These are phyloP conservation scores for Euwallacea fornicatus DNA, from an alignment of 1,140 invertebrate species.

Conservation along the genomic window DNA sequence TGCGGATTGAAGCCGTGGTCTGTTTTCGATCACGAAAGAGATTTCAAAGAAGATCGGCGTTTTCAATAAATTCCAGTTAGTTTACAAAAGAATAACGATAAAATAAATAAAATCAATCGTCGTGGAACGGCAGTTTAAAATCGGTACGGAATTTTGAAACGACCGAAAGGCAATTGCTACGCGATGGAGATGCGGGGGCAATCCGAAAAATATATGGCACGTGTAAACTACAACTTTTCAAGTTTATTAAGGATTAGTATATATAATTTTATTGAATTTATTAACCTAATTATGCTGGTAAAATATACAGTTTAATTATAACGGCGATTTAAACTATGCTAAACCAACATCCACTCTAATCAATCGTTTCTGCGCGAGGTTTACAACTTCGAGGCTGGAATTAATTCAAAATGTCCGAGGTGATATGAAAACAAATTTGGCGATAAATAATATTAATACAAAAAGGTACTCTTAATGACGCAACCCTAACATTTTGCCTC, in stretches of 20 bases:
- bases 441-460: no score
- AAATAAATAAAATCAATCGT: constrained; percentile 34
- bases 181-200: background rate
- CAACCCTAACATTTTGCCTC: no score
- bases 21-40: constrained; percentile 29
- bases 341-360: no score
- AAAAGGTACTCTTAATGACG: no score
- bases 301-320: constrained; percentile 8
- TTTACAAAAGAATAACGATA: constrained; percentile 30
- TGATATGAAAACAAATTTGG: no score
- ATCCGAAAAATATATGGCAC: constrained; percentile 15
- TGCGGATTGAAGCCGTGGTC: constrained; percentile 12
- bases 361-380: no score
- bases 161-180: constrained; percentile 5
- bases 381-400: no score
- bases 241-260: constrained; percentile 25
- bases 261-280: constrained; percentile 26
- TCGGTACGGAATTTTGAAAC: constrained; percentile 29
- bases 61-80: constrained; percentile 24
- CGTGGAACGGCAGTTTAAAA: constrained; percentile 27
- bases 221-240: constrained; percentile 14
- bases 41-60: constrained; percentile 15
- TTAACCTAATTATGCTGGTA: constrained; percentile 16
- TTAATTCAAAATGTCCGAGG: no score
- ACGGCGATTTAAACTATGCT: no score